Percentiles rank a stretch among this genome's conserved stretches.
Conservation (phyloP, 37 sponge, comb jelly and placozoan genomes). For the Petrosia ficiformis region DNA sequence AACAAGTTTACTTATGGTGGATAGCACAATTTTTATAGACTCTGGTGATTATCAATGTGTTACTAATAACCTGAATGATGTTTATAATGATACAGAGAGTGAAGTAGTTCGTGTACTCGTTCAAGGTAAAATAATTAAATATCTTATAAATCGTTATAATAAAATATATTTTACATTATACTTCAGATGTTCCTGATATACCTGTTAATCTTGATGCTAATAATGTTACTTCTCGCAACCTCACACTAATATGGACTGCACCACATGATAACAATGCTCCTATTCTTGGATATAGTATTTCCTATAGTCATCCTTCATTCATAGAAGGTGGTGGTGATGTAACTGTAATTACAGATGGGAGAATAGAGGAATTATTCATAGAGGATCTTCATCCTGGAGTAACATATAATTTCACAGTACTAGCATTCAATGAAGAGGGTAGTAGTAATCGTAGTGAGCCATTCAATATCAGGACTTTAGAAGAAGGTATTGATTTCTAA, state of each 20-base stretch:
- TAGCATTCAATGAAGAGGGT: too few relatives aligned
- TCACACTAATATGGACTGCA: slow-evolving; percentile 61
- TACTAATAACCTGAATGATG: background rate
- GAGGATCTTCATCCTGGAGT: too few relatives aligned
- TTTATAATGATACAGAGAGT: background rate
- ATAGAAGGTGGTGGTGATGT: background rate
- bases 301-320: slow-evolving; percentile 31
- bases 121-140: slow-evolving; percentile 17
- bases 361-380: slow-evolving; percentile 16
- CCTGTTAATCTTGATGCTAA: too few relatives aligned
- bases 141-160: too few relatives aligned
- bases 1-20: slow-evolving; percentile 25
- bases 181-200: too few relatives aligned
- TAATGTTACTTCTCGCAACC: too few relatives aligned
- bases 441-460: too few relatives aligned
- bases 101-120: slow-evolving; percentile 14
- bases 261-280: too few relatives aligned
- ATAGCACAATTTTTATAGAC: slow-evolving; percentile 20
- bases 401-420: too few relatives aligned
- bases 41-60: slow-evolving; percentile 48
- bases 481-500: too few relatives aligned
- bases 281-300: slow-evolving; percentile 32
- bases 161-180: too few relatives aligned
- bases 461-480: too few relatives aligned
- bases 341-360: background rate